Base-by-base conservation (phyloP, 2,113 vertebrate species). In the Brevimyrus niger region DNA sequence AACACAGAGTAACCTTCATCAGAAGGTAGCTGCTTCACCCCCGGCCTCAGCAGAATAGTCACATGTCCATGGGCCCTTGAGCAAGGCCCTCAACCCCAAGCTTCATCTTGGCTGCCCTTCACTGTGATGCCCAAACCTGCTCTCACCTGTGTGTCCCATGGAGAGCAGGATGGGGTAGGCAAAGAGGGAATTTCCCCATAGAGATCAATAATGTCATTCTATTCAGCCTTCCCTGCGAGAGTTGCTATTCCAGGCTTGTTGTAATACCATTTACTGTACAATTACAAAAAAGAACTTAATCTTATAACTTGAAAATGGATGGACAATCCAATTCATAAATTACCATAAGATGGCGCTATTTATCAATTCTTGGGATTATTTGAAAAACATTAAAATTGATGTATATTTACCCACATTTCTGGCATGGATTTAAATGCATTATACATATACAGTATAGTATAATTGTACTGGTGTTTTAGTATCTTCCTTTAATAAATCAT, bases 321-420 rank as follows among this genome's bases (percentile, higher is more conserved):
- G 5, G 73, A 42, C 61, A 65, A 19, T n/a, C 21, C 15, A 13
- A 51, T 35, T 44, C 44, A 23, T 55, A 58, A 44, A 58, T 15
- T 46, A 85, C 76, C 88, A 89, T 51, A 85, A 89, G 88, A 46
- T 89, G 88, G 88, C 53, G 53, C 35, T 89, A n/a, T 89, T 89
- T 31, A 38, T 61, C 80, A 55, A 85, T 19, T 87, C 38, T 87
- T 44, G 53, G 7, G 23, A 61, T 61, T 87, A 11, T 61, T 31
- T 87, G 8, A 27, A 84, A 44, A 9, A 3, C 35, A 44, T 84
- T 84, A 0, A 6, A 47, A 44, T 44, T 82, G 15, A 47, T 47
- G 35, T 84, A 35, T n/a, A 3, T 23, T 84, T 3, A 46, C 13
- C 27, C 73, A 80, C 38, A 38, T 76, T 76, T 83, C 35, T 83